Conservation (phyloP, 2,797 vertebrate genomes). For the Hemitrygon akajei region DNA sequence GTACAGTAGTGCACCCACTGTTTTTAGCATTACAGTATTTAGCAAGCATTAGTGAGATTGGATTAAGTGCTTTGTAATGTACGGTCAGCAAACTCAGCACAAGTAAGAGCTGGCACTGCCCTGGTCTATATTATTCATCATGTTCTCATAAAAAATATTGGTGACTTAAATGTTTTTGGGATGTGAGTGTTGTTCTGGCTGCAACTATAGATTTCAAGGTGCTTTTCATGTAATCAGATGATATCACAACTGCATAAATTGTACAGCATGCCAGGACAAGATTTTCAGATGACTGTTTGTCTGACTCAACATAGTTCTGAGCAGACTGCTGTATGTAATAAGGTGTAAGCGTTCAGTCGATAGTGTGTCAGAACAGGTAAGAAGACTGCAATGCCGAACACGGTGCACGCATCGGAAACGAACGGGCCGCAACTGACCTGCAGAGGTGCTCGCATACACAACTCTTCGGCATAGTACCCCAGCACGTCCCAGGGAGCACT, state of each 20-base stretch:
- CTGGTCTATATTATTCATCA: too few species aligned
- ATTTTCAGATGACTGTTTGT: too few species aligned
- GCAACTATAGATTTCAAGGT: too few species aligned
- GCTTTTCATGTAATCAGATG: too few species aligned
- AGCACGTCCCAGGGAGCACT: conserved; percentile 64
- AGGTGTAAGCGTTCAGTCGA: too few species aligned
- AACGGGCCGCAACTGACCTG: conserved; percentile 51
- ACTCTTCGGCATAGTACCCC: conserved; percentile 63
- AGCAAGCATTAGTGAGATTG: not conserved
- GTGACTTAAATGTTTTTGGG: not conserved
- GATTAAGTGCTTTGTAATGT: not conserved
- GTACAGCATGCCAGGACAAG: too few species aligned
- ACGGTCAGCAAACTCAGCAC: not conserved
- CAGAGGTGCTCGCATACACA: conserved; percentile 61
- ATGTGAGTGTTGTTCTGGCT: not conserved
- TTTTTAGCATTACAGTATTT: not conserved
- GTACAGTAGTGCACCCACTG: not conserved
- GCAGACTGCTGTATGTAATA: too few species aligned
- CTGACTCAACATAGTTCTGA: too few species aligned
- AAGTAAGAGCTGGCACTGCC: not conserved
- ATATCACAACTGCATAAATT: too few species aligned
- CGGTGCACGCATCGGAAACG: not conserved
- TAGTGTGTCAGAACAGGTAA: too few species aligned
- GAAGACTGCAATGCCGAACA: too few species aligned
- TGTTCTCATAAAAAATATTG: not conserved